Conservation (phyloP, 2,888 invertebrate genomes). For the Pecten maximus region DNA sequence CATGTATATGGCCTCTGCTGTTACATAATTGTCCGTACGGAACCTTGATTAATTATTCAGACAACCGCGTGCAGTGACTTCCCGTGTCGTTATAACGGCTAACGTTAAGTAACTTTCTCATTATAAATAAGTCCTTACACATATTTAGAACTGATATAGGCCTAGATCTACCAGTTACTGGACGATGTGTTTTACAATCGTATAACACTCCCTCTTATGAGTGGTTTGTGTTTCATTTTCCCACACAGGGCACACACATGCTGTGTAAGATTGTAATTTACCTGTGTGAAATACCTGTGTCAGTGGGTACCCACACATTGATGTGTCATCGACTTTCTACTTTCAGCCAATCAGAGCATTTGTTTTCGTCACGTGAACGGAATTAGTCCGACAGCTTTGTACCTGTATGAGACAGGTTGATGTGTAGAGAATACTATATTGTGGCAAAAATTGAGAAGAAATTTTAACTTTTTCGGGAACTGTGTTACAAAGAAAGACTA, state of each 20-base stretch:
- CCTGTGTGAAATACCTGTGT: constrained; percentile 35
- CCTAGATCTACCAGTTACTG: no score
- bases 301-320: constrained; percentile 29
- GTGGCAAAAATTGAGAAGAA: neutral
- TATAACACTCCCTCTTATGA: constrained; percentile 1
- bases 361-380: constrained; percentile 54
- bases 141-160: no score
- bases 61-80: no score
- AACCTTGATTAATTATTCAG: no score
- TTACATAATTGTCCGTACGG: no score
- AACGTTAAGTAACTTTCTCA: no score
- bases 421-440: constrained; percentile 22
- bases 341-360: constrained; percentile 49
- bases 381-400: constrained; percentile 40
- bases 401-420: constrained; percentile 26
- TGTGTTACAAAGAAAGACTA: neutral
- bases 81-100: no score
- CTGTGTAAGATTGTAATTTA: constrained; percentile 29
- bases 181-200: neutral
- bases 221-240: constrained; percentile 1
- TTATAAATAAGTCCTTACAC: no score
- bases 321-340: constrained; percentile 33
- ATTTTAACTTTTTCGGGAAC: neutral
- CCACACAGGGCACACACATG: neutral
- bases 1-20: no score